Evolutionary conservation across 2,113 vertebrate species (phyloP), one percentile per base, ranked within the genome.

Genomic region (Gadus chalcogrammus): DNA sequence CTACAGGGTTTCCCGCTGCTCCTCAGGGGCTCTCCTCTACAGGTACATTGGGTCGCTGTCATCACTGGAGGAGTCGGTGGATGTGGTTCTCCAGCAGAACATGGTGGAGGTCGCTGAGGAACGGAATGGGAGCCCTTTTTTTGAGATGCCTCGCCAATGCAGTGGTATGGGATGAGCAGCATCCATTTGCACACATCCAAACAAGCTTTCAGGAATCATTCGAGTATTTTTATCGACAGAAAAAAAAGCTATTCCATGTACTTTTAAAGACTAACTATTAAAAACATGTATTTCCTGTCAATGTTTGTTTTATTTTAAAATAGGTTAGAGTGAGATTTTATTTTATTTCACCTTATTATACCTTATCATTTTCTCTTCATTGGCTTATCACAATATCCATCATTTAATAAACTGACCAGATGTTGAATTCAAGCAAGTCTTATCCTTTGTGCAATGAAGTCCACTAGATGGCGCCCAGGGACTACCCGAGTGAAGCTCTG

Each of bases 391-490:
- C 42, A 48, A 12, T 48, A 48, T 48, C 42, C 8, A 2, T 48
- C 2, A 48, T 48, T 9, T 48, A 48, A 48, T 48, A 48, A 12
- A 48, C 42, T 48, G 42, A 48, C 42, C 42, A 35, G 31, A 35
- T 5, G 4, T 35, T 7, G 31, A 2, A 35, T 35, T 24, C 24
- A 24, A 24, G 24, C 24, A 35, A 35, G 6, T 35, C 31, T 63
- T 28, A 18, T 7, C 11, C 24, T 28, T 28, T 16, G 28, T 20
- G 58, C 11, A 2, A 5, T 5, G 15, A 4, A 4, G 0, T 58
- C 75, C 87, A 86, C 80, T 70, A 83, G 82, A 48, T 80, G 84
- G 78, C 3, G 68, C 1, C 65, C 15, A 31, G 3, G 11, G 15
- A 59, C 60, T 52, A 79, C 52, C 4, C 15, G 2, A 48, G 42